Evolutionary conservation across 2,888 invertebrate genomes (phyloP).

Genomic region (Apodemia duryi): DNA sequence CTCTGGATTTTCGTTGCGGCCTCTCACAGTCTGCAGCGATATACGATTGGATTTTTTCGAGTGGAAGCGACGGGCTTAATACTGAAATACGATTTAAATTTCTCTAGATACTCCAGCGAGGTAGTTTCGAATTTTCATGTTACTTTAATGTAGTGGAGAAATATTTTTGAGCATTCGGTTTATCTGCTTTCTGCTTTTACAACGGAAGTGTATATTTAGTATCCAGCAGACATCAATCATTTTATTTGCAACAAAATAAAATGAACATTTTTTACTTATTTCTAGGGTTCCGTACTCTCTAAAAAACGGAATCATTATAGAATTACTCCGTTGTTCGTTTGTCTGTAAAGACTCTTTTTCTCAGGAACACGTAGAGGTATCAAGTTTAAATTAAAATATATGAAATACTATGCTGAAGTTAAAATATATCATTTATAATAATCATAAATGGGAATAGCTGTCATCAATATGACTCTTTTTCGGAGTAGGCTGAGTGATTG

Average conservation of each 20-base stretch:
- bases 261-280: too few relatives aligned
- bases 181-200: background rate
- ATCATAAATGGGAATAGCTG: too few relatives aligned
- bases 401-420: too few relatives aligned
- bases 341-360: too few relatives aligned
- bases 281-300: too few relatives aligned
- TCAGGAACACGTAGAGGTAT: too few relatives aligned
- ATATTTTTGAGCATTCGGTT: conserved; percentile 6
- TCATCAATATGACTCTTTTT: too few relatives aligned
- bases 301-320: too few relatives aligned
- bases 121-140: conserved; percentile 20
- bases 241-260: background rate
- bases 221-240: background rate
- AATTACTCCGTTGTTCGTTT: too few relatives aligned
- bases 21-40: conserved; percentile 54
- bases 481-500: too few relatives aligned
- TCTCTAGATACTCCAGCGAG: conserved; percentile 18
- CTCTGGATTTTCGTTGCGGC: conserved; percentile 62
- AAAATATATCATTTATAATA: too few relatives aligned
- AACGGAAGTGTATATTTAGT: background rate
- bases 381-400: too few relatives aligned
- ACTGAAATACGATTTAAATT: conserved; percentile 29
- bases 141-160: conserved; percentile 16
- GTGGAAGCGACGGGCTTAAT: conserved; percentile 71
- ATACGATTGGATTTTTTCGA: conserved; percentile 74